These are phyloP conservation scores for Agriopis marginaria DNA, from an alignment of 2,888 invertebrate genomes.

Conservation along the genomic window DNA sequence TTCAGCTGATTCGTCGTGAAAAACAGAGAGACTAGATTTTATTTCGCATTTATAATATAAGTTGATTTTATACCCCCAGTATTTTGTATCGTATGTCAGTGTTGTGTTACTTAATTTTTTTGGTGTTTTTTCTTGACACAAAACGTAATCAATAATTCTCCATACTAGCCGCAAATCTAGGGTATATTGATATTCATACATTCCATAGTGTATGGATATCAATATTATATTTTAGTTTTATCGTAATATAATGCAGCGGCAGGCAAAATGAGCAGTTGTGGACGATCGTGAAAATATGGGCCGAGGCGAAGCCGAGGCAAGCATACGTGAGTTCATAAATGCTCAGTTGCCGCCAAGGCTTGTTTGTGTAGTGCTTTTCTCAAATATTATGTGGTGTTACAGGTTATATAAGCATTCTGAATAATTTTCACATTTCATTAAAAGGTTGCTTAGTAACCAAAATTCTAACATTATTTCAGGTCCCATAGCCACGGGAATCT, in stretches of 20 bases:
- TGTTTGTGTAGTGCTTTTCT: too few species aligned
- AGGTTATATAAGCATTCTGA: too few species aligned
- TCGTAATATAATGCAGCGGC: background rate
- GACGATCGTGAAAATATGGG: too few species aligned
- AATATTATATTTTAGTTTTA: background rate
- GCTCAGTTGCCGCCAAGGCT: background rate
- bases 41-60: background rate
- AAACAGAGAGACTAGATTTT: background rate
- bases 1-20: background rate
- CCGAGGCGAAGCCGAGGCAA: too few species aligned
- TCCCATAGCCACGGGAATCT: background rate
- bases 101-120: constrained; percentile 34
- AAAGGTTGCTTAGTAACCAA: too few species aligned
- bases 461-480: too few species aligned
- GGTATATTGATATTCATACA: background rate
- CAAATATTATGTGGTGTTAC: too few species aligned
- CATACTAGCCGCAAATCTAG: background rate
- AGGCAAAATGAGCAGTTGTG: too few species aligned
- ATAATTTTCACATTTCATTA: too few species aligned
- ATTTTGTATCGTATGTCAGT: constrained; percentile 24
- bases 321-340: too few species aligned
- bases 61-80: constrained; percentile 8
- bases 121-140: too few species aligned
- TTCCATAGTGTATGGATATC: background rate
- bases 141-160: too few species aligned